These are phyloP conservation scores for Chionomys nivalis DNA, from an alignment of 2,113 vertebrate species.

Conservation along the genomic window DNA sequence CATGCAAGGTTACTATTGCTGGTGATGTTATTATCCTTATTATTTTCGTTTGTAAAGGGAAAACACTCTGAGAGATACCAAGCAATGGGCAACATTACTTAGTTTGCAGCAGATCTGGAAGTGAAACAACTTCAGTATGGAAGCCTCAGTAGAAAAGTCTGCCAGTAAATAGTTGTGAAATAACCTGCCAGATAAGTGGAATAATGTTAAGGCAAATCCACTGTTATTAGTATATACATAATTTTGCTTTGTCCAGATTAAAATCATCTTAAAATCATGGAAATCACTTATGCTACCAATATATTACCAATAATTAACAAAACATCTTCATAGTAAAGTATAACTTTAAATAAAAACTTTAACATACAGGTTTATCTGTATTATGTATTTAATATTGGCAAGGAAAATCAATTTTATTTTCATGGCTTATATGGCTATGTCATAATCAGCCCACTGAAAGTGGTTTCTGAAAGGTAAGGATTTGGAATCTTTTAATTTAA, in stretches of 20 bases:
- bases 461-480: background rate
- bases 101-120: background rate
- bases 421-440: background rate
- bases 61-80: background rate
- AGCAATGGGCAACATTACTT: background rate
- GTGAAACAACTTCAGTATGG: background rate
- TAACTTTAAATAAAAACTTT: background rate
- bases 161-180: slow-evolving; percentile 35
- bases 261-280: slow-evolving; percentile 33
- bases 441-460: background rate
- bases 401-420: background rate
- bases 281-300: background rate
- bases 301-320: slow-evolving; percentile 10
- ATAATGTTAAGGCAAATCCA: slow-evolving; percentile 11
- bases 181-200: background rate
- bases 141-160: background rate
- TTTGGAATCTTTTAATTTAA: slow-evolving; percentile 16
- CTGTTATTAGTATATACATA: background rate
- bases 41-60: background rate
- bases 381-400: background rate
- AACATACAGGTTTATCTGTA: background rate
- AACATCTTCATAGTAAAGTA: slow-evolving; percentile 13
- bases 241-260: slow-evolving; percentile 26
- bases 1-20: background rate
- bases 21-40: background rate